A percentile compares a stretch with the other conserved stretches of the same genome.
Evolutionary conservation across 1,140 invertebrate genomes (phyloP).

Genomic region (Coptotermes formosanus): DNA sequence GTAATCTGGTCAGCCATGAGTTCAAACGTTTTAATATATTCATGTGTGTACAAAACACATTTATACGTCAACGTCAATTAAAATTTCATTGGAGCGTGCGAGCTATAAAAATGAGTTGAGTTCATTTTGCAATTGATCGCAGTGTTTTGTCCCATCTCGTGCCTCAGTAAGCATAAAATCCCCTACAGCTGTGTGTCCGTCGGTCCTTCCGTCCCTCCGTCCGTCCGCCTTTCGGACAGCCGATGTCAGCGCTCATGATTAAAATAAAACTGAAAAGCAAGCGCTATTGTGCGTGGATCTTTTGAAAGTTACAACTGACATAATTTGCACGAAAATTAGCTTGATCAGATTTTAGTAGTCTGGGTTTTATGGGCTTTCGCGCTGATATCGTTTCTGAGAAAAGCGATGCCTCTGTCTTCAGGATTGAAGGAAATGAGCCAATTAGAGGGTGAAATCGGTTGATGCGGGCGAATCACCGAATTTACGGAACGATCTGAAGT

Average conservation of each 20-base stretch:
- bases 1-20: background rate
- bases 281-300: background rate
- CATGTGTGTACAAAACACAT: background rate
- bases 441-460: too few species aligned
- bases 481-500: too few species aligned
- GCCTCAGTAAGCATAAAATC: background rate
- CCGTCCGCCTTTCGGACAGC: background rate
- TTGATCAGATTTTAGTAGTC: too few species aligned
- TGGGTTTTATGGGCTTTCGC: too few species aligned
- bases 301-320: too few species aligned
- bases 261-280: background rate
- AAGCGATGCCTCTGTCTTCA: too few species aligned
- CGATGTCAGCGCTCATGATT: background rate
- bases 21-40: background rate
- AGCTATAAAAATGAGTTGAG: background rate
- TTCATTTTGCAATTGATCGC: background rate
- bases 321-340: too few species aligned
- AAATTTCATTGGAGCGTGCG: background rate
- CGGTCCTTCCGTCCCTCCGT: background rate
- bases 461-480: too few species aligned
- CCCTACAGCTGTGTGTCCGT: background rate
- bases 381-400: too few species aligned
- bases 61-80: constrained; percentile 1
- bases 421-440: too few species aligned
- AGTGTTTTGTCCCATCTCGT: background rate